Conservation (phyloP, 2,888 invertebrate species). For the Cataglyphis livida region DNA sequence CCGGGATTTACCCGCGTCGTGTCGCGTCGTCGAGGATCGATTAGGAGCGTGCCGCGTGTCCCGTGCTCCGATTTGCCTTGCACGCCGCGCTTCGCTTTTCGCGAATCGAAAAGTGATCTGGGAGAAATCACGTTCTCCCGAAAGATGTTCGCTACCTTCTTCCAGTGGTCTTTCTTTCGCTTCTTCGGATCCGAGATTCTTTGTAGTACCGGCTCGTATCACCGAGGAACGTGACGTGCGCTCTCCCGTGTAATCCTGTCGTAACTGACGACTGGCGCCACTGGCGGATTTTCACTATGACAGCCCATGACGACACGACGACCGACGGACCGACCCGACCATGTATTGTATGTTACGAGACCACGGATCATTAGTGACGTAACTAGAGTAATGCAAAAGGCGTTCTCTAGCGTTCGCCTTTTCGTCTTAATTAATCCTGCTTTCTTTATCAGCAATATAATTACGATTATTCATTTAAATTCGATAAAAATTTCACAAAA, state of each 20-base stretch:
- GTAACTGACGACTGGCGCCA: conserved; percentile 10
- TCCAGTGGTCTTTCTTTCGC: neutral
- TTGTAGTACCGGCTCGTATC: conserved; percentile 11
- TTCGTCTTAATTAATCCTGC: neutral
- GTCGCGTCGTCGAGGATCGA: conserved; percentile 33
- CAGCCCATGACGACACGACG: neutral
- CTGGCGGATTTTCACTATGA: conserved; percentile 50
- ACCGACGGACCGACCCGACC: no score
- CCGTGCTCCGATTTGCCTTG: conserved; percentile 10
- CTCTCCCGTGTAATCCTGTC: neutral
- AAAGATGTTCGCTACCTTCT: neutral
- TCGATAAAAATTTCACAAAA: neutral
- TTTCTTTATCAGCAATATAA: neutral
- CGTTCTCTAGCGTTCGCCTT: neutral
- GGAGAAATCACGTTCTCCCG: neutral
- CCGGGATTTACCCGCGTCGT: conserved; percentile 36
- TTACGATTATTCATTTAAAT: neutral
- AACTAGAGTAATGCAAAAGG: conserved; percentile 13
- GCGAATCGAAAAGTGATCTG: neutral
- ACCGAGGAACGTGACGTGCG: conserved; percentile 16
- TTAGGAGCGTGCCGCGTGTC: conserved; percentile 5
- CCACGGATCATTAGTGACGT: conserved; percentile 21
- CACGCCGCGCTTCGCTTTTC: conserved; percentile 18
- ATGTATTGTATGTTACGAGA: neutral
- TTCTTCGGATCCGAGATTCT: neutral